Percentiles rank a stretch among this genome's conserved stretches.
These are phyloP conservation scores for Anas capensis DNA, from an alignment of 2,797 vertebrate genomes.

Conservation along the genomic window DNA sequence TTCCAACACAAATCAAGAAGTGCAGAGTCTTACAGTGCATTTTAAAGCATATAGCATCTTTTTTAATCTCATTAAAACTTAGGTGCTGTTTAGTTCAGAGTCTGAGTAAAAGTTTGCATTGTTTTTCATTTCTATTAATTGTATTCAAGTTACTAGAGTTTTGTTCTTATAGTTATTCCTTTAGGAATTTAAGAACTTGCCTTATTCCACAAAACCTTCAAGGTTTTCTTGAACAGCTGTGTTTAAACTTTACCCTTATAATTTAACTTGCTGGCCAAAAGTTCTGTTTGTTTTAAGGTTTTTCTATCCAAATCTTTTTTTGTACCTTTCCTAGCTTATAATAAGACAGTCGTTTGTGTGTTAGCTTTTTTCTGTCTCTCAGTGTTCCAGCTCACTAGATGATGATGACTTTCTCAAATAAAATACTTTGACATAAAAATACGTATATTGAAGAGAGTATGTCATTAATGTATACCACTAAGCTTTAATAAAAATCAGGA, in stretches of 20 bases:
- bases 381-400: neutral
- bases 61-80: neutral
- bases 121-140: neutral
- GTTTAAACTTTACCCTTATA: neutral
- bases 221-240: neutral
- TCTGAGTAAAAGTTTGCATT: neutral
- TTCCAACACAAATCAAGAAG: neutral
- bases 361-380: neutral
- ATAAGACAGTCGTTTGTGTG: neutral
- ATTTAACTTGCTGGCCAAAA: neutral
- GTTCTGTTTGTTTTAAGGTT: conserved; percentile 9
- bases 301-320: neutral
- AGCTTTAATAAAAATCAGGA: neutral
- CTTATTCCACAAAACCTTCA: neutral
- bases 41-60: neutral
- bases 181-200: neutral
- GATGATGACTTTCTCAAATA: neutral
- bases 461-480: neutral
- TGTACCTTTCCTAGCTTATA: neutral
- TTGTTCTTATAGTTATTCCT: neutral
- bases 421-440: neutral
- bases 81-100: neutral
- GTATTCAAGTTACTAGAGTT: neutral
- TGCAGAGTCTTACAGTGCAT: neutral
- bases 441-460: neutral